These are phyloP conservation scores for Mastomys natalensis DNA, from an alignment of 2,113 vertebrate species.

Conservation along the genomic window DNA sequence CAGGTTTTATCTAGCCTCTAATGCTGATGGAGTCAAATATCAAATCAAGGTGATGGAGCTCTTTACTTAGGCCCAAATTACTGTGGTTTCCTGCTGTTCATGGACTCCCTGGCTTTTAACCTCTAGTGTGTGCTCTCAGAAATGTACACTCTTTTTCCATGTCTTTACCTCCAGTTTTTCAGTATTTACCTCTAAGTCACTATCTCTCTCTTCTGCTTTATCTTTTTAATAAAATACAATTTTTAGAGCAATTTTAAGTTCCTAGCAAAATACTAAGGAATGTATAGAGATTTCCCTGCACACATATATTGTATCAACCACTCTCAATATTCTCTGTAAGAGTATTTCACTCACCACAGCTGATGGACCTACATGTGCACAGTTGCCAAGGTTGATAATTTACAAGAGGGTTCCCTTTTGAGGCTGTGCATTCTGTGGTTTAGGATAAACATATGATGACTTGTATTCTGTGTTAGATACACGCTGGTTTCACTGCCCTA, in stretches of 20 bases:
- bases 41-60: not conserved
- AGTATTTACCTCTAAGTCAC: not conserved
- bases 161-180: not conserved
- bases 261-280: not conserved
- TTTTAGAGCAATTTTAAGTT: not conserved
- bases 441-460: not conserved
- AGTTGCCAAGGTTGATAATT: not conserved
- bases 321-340: not conserved
- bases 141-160: not conserved
- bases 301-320: not conserved
- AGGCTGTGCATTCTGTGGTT: not conserved
- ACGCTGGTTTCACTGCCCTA: not conserved
- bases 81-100: not conserved
- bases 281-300: not conserved
- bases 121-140: not conserved
- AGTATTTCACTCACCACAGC: not conserved
- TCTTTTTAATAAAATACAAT: not conserved
- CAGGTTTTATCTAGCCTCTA: not conserved
- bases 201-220: not conserved
- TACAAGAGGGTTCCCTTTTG: not conserved
- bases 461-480: not conserved
- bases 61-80: not conserved
- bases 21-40: not conserved
- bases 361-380: not conserved
- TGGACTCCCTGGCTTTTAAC: not conserved